Base-by-base conservation (phyloP, 2,797 vertebrate genomes). In the Pantherophis alleghaniensis region DNA sequence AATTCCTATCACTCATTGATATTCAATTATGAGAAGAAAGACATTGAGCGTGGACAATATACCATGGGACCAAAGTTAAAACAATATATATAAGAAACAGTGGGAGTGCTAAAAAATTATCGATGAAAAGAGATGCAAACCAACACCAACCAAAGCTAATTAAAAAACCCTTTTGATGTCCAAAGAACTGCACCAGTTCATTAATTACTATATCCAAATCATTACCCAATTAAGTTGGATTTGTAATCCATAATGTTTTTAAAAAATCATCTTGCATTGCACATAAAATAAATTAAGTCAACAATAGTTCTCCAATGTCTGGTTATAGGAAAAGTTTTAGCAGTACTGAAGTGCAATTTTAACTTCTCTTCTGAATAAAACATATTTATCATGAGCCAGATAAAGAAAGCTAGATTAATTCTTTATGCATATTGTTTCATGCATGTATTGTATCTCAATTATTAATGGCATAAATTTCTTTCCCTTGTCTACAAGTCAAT, bases 221-320 rank as follows among this genome's bases (percentile, higher is more conserved):
- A 61, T 42, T 53, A 91, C 28, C 32, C 60, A 86, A 51, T n/a
- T 57, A 79, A 42, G 59, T 86, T 42, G 47, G 37, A 51, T 69
- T 57, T 88, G 42, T 88, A 69, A 88, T 93, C 63, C 90, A 74
- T 74, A 90, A 74, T 87, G 10, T 69, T 79, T 69, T 69, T 32
- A 10, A 90, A 79, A 55, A 9, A 11, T 42, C 2, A 53, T 91
- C 87, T 90, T 91, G 91, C 90, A 83, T 94, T 83, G 87, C 91
- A 56, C 63, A 93, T 90, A 95, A 88, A 92, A 89, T 88, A 96
- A 95, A 94, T 83, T 89, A 86, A 91, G 89, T 86, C 47, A 86
- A 53, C 32, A 26, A 93, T 61, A 87, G 74, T 9, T 69, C 1
- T 89, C 89, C 88, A 92, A 66, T 51, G 28, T 56, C 86, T 60